These are phyloP conservation scores for Acronicta alni DNA, from an alignment of 2,888 invertebrate species.

Conservation along the genomic window DNA sequence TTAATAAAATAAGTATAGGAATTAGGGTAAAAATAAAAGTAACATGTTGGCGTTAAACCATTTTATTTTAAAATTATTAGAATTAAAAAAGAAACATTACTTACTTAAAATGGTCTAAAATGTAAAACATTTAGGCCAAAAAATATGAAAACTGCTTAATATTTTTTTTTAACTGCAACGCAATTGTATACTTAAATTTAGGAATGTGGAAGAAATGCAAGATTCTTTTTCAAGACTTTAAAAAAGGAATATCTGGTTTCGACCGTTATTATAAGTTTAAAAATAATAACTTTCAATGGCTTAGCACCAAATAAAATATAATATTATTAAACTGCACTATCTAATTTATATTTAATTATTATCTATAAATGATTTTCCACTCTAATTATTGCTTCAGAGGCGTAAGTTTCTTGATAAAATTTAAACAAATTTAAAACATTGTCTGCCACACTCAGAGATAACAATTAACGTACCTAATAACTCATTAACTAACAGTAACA, in stretches of 20 bases:
- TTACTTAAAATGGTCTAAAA: constrained; percentile 36
- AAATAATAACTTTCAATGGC: constrained; percentile 22
- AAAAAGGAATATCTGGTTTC: constrained; percentile 11
- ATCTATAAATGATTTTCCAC: constrained; percentile 17
- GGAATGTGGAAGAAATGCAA: constrained; percentile 69
- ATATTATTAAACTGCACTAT: constrained; percentile 26
- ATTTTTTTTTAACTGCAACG: constrained; percentile 16
- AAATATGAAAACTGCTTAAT: constrained; percentile 31
- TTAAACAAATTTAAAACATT: constrained; percentile 5
- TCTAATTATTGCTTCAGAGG: constrained; percentile 35
- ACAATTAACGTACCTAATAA: too few relatives aligned
- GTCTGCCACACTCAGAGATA: too few relatives aligned
- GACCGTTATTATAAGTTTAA: not conserved
- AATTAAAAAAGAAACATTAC: constrained; percentile 51
- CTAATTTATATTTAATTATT: constrained; percentile 13
- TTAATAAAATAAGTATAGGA: too few relatives aligned
- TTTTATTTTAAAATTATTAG: constrained; percentile 61
- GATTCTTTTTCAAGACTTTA: constrained; percentile 16
- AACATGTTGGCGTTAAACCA: constrained; percentile 33
- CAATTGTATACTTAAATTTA: constrained; percentile 35
- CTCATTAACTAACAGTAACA: too few relatives aligned
- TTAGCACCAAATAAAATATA: constrained; percentile 49
- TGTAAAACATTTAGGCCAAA: constrained; percentile 37
- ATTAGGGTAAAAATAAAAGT: constrained; percentile 22
- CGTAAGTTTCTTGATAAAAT: constrained; percentile 1